phyloP scores from a whole-genome alignment of 2,888 invertebrate species.

The Phania funesta region DNA sequence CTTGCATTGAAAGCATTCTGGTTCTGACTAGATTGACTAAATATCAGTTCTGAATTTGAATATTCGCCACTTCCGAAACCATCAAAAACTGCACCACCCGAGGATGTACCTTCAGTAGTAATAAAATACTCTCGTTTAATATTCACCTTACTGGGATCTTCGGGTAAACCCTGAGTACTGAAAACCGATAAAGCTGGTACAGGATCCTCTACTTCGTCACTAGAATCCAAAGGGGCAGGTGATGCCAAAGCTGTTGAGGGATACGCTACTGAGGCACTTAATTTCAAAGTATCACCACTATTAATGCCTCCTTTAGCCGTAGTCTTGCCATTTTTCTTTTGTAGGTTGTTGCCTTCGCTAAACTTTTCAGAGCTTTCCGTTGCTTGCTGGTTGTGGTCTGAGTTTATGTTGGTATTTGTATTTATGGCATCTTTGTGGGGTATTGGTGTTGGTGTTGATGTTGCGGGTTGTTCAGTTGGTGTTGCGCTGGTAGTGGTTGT shows the following conservation, averaged over 20 bases:
- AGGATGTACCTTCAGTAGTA: conserved; percentile 71
- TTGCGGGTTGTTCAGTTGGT: conserved; percentile 50
- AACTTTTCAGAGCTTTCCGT: conserved; percentile 56
- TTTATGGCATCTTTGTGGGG: conserved; percentile 37
- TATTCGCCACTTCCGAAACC: conserved; percentile 56
- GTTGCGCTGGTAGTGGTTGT: conserved; percentile 47
- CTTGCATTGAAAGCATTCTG: conserved; percentile 47
- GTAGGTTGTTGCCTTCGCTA: conserved; percentile 57
- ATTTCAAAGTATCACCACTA: conserved; percentile 75
- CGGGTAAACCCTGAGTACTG: conserved; percentile 78
- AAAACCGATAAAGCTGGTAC: conserved; percentile 74
- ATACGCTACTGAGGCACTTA: conserved; percentile 75
- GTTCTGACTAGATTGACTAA: conserved; percentile 48
- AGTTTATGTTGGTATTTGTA: neutral
- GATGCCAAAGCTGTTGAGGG: conserved; percentile 63
- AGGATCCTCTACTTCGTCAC: conserved; percentile 56
- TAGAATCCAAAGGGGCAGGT: conserved; percentile 11
- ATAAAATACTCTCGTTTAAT: conserved; percentile 74
- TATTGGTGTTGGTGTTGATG: conserved; percentile 31
- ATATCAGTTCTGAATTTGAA: conserved; percentile 61
- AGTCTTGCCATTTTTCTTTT: conserved; percentile 30
- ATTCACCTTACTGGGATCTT: conserved; percentile 76
- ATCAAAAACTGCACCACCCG: conserved; percentile 12
- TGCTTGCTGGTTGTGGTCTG: conserved; percentile 20
- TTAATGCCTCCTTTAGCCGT: conserved; percentile 65